Evolutionary conservation across 2,797 vertebrate species (phyloP), one percentile per base, ranked within the genome.

Genomic region (Knipowitschia caucasica): DNA sequence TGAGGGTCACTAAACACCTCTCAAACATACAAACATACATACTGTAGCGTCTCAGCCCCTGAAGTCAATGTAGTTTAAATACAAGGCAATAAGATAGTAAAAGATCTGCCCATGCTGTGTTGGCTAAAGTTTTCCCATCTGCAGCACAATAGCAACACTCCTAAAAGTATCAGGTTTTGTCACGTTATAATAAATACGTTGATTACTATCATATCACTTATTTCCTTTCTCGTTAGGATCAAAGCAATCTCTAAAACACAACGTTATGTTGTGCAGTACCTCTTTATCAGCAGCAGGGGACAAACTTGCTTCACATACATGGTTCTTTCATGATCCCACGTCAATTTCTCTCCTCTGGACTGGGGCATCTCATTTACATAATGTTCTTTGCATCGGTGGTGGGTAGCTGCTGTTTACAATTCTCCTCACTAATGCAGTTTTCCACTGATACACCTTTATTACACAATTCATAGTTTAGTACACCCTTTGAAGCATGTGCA

Each of bases 271-370:
- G n/a, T 83, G 86, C 64, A 89, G 71, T 87, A 77, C 71, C 73
- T 17, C 43, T 5, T 14, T 50, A 40, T 59, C 52, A 70, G 76
- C 89, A 86, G 75, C 65, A 89, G 89, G 82, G 85, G 89, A 86
- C 86, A 89, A 83, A 75, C 78, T 84, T 82, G 81, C 61, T 47
- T 67, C 74, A 66, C 66, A 38, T 42, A 39, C 39, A 10, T 46
- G n/a, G 29, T n/a, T 8, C 27, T 50, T 63, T 8, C 6, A 5
- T 34, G 20, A 46, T 49, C 40, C 53, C 33, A 47, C 15, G 10
- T 52, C 51, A 27, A 55, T 62, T 30, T 10, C 67, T 47, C 50
- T 34, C 38, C 60, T 50, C 66, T 59, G 75, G 74, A 81, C 72
- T 49, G 64, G 69, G 74, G 63, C 65, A 34, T 52, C 55, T 71